Percentiles rank a stretch among this genome's conserved stretches.
Conservation (phyloP, 92 coral and sea anemone species). For the Bergia sp. region DNA sequence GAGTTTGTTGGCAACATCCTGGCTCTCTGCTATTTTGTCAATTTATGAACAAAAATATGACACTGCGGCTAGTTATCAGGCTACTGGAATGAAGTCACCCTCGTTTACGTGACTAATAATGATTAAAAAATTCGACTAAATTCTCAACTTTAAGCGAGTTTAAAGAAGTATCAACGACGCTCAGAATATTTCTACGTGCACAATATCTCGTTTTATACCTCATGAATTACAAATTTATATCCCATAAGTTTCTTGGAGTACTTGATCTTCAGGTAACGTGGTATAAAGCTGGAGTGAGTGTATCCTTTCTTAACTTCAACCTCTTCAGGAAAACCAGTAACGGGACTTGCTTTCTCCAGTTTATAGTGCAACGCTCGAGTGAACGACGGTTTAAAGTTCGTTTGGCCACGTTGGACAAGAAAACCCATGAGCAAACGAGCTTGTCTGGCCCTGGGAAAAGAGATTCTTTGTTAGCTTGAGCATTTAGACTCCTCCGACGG, state of each 20-base stretch:
- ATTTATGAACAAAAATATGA: too few relatives aligned
- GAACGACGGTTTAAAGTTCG: constrained; percentile 20
- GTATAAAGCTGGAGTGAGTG: constrained; percentile 51
- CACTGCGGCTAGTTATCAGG: too few relatives aligned
- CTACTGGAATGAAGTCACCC: too few relatives aligned
- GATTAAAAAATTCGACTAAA: too few relatives aligned
- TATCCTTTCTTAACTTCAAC: constrained; percentile 41
- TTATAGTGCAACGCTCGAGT: background rate
- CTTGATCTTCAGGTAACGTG: constrained; percentile 56
- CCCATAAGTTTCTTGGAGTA: constrained; percentile 48
- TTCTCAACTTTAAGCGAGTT: too few relatives aligned
- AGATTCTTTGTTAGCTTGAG: background rate
- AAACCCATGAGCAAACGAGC: constrained; percentile 4
- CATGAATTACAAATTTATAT: constrained; percentile 39
- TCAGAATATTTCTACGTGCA: too few relatives aligned
- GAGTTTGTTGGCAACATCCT: too few relatives aligned
- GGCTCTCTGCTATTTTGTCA: too few relatives aligned
- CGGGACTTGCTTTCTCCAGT: too few relatives aligned
- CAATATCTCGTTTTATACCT: constrained; percentile 34
- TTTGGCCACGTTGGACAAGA: constrained; percentile 1
- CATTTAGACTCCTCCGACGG: background rate
- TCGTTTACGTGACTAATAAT: too few relatives aligned
- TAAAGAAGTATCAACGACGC: too few relatives aligned
- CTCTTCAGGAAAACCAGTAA: constrained; percentile 13
- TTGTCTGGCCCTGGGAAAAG: background rate